A percentile compares a stretch with the other conserved stretches of the same genome.
These are phyloP conservation scores for Struthidea cinerea DNA, from an alignment of 2,113 vertebrate species.

Conservation along the genomic window DNA sequence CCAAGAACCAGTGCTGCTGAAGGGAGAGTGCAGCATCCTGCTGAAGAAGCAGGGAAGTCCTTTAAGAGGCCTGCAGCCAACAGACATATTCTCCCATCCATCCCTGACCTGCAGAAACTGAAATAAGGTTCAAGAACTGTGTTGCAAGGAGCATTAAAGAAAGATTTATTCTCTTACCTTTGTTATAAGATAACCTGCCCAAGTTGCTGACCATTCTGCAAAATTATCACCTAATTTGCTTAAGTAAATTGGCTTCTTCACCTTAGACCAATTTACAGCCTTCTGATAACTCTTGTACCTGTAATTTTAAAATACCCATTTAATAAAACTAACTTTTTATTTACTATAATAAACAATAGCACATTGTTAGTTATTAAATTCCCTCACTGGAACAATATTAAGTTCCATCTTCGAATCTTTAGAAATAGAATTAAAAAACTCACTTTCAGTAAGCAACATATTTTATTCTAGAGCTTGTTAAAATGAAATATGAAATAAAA, in stretches of 20 bases:
- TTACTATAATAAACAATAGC: background rate
- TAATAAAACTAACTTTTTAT: background rate
- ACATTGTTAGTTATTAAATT: background rate
- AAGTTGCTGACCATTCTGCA: slow-evolving; percentile 96
- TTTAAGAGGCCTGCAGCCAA: background rate
- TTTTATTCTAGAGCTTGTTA: background rate
- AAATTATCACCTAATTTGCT: slow-evolving; percentile 90
- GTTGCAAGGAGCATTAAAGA: background rate
- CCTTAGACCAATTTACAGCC: slow-evolving; percentile 88
- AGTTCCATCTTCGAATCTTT: background rate
- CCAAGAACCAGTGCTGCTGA: background rate
- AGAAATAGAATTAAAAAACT: background rate
- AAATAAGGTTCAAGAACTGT: background rate
- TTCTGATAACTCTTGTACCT: slow-evolving; percentile 98
- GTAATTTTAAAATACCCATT: slow-evolving; percentile 48
- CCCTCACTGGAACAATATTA: background rate
- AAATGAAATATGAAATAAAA: background rate
- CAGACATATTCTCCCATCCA: background rate
- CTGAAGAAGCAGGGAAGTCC: background rate
- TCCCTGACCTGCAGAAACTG: background rate
- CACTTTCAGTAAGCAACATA: background rate
- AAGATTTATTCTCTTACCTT: slow-evolving; percentile 79
- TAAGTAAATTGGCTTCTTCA: slow-evolving; percentile 95
- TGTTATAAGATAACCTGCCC: slow-evolving; percentile 95
- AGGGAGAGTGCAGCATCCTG: background rate